Conservation (phyloP, 2,797 vertebrate genomes). For the Hozukius guyotensis region DNA sequence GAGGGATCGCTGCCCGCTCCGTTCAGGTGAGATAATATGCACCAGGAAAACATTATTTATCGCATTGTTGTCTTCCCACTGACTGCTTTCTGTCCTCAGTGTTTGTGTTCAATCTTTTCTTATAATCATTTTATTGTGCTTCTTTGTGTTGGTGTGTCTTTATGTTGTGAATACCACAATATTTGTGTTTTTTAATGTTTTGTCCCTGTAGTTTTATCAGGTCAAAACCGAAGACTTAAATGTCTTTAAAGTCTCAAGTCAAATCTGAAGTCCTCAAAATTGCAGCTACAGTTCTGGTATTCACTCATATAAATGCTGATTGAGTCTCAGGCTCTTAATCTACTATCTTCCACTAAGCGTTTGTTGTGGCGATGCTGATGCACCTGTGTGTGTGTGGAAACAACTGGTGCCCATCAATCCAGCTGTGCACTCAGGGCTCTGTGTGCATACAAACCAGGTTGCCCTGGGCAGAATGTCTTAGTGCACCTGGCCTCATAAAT, state of each 20-base stretch:
- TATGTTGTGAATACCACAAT: neutral
- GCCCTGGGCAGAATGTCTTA: slow-evolving; percentile 5
- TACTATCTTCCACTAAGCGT: neutral
- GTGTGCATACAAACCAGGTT: neutral
- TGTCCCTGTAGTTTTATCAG: neutral
- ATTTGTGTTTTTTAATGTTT: neutral
- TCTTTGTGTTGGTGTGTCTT: neutral
- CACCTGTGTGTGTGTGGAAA: neutral
- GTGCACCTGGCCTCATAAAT: slow-evolving; percentile 23
- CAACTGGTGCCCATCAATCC: slow-evolving; percentile 6
- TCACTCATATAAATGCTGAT: neutral
- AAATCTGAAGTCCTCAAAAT: neutral
- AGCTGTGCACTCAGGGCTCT: neutral
- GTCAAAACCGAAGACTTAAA: neutral
- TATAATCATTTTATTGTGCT: neutral
- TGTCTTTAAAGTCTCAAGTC: neutral
- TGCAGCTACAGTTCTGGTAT: neutral
- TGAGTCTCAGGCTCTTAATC: neutral
- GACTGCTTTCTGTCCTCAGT: neutral
- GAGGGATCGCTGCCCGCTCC: neutral
- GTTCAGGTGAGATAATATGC: neutral
- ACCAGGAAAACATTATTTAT: neutral
- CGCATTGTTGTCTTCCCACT: neutral
- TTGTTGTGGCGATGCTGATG: neutral
- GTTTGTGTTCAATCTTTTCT: neutral